Conservation (phyloP, 1,140 invertebrate species). For the Drosophila varians region DNA sequence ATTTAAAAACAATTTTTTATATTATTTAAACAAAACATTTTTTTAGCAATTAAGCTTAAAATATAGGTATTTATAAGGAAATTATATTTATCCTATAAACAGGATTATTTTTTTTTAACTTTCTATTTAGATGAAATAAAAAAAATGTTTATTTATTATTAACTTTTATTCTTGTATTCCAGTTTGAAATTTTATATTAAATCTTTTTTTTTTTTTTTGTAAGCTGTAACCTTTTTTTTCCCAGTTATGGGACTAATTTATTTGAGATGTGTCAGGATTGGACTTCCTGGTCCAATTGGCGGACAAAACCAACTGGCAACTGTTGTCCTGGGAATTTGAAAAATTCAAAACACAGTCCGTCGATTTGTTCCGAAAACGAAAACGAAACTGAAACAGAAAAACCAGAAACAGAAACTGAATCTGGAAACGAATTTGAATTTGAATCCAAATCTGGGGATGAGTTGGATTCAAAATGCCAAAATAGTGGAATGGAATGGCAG, state of each 20-base stretch:
- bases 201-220: no score
- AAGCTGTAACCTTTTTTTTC: background rate
- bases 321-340: conserved; percentile 16
- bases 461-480: conserved; percentile 5
- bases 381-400: background rate
- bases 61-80: no score
- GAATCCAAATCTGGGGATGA: background rate
- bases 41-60: no score
- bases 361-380: conserved; percentile 17
- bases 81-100: no score
- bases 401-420: background rate
- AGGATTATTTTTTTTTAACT: no score
- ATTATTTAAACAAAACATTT: no score
- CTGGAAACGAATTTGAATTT: background rate
- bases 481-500: conserved; percentile 8
- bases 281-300: background rate
- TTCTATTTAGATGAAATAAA: no score
- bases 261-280: conserved; percentile 15
- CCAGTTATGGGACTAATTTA: conserved; percentile 14
- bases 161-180: no score
- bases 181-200: no score
- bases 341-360: conserved; percentile 41
- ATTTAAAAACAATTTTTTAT: no score
- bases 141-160: no score
- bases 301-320: background rate